Evolutionary conservation across 2,888 invertebrate genomes (phyloP).

Genomic region (Thymelicus acteon): DNA sequence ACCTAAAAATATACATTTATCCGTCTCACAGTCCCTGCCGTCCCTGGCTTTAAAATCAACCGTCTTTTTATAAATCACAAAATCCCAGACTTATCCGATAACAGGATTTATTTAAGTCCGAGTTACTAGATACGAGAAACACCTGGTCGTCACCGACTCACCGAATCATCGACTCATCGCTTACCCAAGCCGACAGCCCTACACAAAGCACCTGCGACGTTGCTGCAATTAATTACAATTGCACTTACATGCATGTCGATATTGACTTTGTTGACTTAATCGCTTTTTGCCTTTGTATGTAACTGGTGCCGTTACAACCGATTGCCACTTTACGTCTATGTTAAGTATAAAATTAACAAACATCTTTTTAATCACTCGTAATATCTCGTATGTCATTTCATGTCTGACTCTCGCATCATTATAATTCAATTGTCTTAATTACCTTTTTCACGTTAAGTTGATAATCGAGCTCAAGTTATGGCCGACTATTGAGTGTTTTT

Average conservation of each 20-base stretch:
- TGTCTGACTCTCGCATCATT: slow-evolving; percentile 16
- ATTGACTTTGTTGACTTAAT: slow-evolving; percentile 37
- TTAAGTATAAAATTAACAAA: slow-evolving; percentile 36
- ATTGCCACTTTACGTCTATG: slow-evolving; percentile 36
- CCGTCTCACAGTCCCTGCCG: not conserved
- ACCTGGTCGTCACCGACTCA: slow-evolving; percentile 13
- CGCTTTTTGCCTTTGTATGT: slow-evolving; percentile 33
- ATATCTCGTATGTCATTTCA: slow-evolving; percentile 20
- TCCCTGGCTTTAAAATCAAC: not conserved
- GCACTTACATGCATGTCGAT: slow-evolving; percentile 35
- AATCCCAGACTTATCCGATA: slow-evolving; percentile 1
- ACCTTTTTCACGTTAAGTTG: slow-evolving; percentile 21
- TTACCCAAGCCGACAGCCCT: slow-evolving; percentile 24
- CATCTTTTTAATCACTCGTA: slow-evolving; percentile 36
- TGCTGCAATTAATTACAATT: slow-evolving; percentile 36
- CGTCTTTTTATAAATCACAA: not conserved
- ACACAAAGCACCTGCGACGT: slow-evolving; percentile 24
- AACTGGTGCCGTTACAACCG: slow-evolving; percentile 27
- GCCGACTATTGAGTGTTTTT: too few relatives aligned
- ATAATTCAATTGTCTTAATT: slow-evolving; percentile 32
- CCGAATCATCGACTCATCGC: slow-evolving; percentile 5
- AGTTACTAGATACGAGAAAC: not conserved
- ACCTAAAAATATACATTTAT: not conserved
- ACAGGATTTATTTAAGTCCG: slow-evolving; percentile 11
- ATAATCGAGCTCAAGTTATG: not conserved